Percentiles rank a stretch among this genome's conserved stretches.
These are phyloP conservation scores for Pipa parva DNA, from an alignment of 2,113 vertebrate genomes.

Conservation along the genomic window DNA sequence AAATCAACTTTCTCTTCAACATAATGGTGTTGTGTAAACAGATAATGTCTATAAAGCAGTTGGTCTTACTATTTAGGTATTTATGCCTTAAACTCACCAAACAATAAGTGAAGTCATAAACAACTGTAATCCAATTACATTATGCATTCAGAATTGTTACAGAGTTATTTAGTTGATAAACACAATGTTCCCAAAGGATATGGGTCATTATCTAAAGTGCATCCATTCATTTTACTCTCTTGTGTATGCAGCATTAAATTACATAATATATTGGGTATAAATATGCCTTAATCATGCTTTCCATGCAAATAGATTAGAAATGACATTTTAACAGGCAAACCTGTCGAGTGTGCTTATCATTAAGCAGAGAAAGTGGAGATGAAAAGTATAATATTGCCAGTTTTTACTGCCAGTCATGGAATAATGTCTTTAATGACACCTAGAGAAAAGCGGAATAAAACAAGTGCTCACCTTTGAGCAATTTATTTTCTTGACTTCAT, in stretches of 20 bases:
- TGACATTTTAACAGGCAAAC: conserved; percentile 55
- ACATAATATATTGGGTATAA: conserved; percentile 56
- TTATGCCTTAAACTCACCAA: conserved; percentile 5
- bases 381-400: conserved; percentile 41
- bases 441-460: conserved; percentile 41
- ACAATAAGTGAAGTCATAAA: conserved; percentile 53
- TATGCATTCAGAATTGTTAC: conserved; percentile 53
- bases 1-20: neutral
- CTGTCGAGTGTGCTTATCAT: conserved; percentile 51
- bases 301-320: conserved; percentile 51
- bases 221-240: conserved; percentile 65
- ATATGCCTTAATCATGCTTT: conserved; percentile 61
- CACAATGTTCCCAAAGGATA: conserved; percentile 57
- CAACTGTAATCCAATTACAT: conserved; percentile 53
- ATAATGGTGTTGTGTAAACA: neutral
- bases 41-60: neutral
- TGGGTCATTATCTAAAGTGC: conserved; percentile 63
- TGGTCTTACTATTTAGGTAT: conserved; percentile 17
- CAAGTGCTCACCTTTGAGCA: conserved; percentile 33
- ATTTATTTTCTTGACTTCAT: conserved; percentile 43
- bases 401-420: conserved; percentile 46
- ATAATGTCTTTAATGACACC: conserved; percentile 38
- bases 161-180: conserved; percentile 59
- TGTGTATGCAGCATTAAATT: conserved; percentile 52
- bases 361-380: conserved; percentile 34